Evolutionary conservation across 2,888 invertebrate species (phyloP), one percentile per base, ranked within the genome.

Genomic region (Ophonus ardosiacus): DNA sequence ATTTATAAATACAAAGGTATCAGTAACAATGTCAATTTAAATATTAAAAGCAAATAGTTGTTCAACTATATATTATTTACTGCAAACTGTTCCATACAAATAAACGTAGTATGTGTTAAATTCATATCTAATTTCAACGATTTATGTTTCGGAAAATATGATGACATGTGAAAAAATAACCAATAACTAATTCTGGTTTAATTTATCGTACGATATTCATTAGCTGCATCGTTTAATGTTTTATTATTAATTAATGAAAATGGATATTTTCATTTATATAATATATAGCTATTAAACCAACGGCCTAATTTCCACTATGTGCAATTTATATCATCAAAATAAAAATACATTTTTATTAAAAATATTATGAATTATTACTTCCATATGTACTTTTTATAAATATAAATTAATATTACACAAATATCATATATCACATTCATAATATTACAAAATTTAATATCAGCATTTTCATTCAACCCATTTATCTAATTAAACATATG

Each of bases 181-280:
- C 68, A 24, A 68, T 68, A 68, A 68, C 68, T 68, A 68, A 68
- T 68, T n/a, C 38, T 31, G 31, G 38, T 68, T 68, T 40, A 68
- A 68, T 68, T 68, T 68, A 68, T 68, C 68, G 68, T 24, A 68
- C 38, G n/a, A 68, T n/a, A 68, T 68, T 68, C 68, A 68, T 68
- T 68, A 68, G 68, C 68, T 31, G 31, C 4, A 68, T 13, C 68
- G 15, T 68, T 68, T n/a, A 31, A 68, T 68, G 38, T 68, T 24
- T 15, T 40, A 68, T 68, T 68, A 68, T 68, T 68, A 40, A 68
- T 68, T 68, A 68, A 68, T 68, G 68, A 68, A 68, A 68, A 31
- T 68, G 38, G 68, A 68, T 68, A 68, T 38, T 68, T 40, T 15
- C 68, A 68, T 68, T 68, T 40, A 68, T 68, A 24, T 68, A 68